phyloP scores from a whole-genome alignment of 2,113 vertebrate genomes.

The Riparia riparia region DNA sequence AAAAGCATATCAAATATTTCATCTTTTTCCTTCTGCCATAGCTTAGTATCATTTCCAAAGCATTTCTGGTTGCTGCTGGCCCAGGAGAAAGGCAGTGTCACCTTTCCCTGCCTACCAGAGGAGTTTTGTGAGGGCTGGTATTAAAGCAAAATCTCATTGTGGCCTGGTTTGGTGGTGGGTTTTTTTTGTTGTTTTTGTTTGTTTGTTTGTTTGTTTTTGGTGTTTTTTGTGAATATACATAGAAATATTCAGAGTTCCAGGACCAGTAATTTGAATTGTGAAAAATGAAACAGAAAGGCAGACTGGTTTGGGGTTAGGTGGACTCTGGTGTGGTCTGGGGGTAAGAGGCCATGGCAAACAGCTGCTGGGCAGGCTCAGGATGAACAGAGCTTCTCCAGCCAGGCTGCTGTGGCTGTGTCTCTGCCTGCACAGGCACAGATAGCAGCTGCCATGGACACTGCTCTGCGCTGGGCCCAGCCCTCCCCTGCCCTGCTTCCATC shows the following conservation, averaged over 20 bases:
- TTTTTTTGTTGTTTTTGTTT: too few species aligned
- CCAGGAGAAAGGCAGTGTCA: background rate
- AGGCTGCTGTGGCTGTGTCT: accelerated
- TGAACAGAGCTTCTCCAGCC: background rate
- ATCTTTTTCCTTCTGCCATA: background rate
- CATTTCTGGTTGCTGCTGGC: background rate
- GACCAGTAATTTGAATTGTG: background rate
- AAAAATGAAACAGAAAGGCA: background rate
- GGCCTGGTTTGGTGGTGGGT: background rate
- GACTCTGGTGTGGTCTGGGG: too few species aligned
- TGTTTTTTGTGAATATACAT: background rate
- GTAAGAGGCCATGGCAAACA: background rate
- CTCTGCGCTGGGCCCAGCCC: background rate
- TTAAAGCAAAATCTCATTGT: background rate
- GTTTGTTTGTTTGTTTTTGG: too few species aligned
- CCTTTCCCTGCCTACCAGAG: background rate
- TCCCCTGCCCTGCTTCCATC: background rate
- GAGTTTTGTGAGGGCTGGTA: background rate
- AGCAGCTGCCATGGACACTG: accelerated
- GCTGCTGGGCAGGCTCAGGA: background rate
- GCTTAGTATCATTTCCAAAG: background rate
- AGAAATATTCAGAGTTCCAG: background rate
- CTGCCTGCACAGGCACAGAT: background rate
- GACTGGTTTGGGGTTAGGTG: background rate
- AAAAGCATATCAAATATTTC: background rate